Conservation (phyloP, 1,140 invertebrate genomes). For the Atta cephalotes region DNA sequence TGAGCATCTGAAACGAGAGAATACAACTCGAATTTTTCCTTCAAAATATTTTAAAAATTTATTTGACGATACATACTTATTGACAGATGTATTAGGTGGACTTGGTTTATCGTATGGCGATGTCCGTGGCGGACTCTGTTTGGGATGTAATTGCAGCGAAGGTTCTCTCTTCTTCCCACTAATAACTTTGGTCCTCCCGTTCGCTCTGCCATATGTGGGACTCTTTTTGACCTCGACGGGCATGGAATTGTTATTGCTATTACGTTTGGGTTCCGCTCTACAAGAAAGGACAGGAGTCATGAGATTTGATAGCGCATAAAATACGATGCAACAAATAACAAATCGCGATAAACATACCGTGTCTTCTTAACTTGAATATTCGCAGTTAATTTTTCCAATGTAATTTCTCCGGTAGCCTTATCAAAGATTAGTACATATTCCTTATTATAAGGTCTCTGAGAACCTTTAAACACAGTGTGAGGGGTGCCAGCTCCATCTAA, state of each 20-base stretch:
- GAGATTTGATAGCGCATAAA: neutral
- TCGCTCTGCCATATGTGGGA: slow-evolving; percentile 87
- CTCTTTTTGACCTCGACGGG: slow-evolving; percentile 83
- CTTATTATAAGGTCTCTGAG: slow-evolving; percentile 95
- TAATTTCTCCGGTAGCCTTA: slow-evolving; percentile 95
- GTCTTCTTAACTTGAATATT: slow-evolving; percentile 98
- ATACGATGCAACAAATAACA: neutral
- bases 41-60: neutral
- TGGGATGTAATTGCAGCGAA: slow-evolving; percentile 84
- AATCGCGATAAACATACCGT: slow-evolving; percentile 86
- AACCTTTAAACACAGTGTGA: slow-evolving; percentile 97
- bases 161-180: slow-evolving; percentile 87
- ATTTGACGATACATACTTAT: slow-evolving; percentile 79
- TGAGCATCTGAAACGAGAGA: no score
- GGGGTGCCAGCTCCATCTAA: slow-evolving; percentile 95
- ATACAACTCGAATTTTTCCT: no score
- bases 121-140: slow-evolving; percentile 86
- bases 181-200: slow-evolving; percentile 89
- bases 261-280: slow-evolving; percentile 79
- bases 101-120: slow-evolving; percentile 86
- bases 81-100: slow-evolving; percentile 82
- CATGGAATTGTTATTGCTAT: slow-evolving; percentile 76
- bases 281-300: slow-evolving; percentile 25
- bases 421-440: slow-evolving; percentile 98
- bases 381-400: slow-evolving; percentile 95